These are phyloP conservation scores for Odontophorus gujanensis DNA, from an alignment of 2,113 vertebrate species.

Conservation along the genomic window DNA sequence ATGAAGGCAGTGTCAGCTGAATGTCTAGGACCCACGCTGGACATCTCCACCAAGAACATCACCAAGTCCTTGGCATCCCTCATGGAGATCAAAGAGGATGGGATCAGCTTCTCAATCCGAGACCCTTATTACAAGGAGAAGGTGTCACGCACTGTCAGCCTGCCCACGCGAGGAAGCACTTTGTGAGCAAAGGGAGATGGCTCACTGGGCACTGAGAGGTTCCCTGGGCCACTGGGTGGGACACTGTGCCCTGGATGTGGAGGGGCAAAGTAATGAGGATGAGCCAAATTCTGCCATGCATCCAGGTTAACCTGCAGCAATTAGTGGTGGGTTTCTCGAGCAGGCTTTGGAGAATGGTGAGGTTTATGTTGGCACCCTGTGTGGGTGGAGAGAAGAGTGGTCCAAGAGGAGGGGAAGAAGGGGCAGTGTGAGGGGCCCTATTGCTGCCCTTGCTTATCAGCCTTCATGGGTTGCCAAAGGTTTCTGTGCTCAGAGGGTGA, in stretches of 20 bases:
- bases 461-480: not conserved
- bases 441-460: not conserved
- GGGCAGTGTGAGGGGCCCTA: rapidly evolving
- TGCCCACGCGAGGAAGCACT: slow-evolving; percentile 91
- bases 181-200: slow-evolving; percentile 83
- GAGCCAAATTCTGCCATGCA: not conserved
- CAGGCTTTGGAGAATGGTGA: rapidly evolving
- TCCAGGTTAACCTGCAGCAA: not conserved
- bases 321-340: not conserved
- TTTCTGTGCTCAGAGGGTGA: rapidly evolving
- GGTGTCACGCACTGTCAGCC: slow-evolving; percentile 90
- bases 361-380: not conserved
- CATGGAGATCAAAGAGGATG: slow-evolving; percentile 93
- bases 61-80: slow-evolving; percentile 96
- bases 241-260: not conserved
- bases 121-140: slow-evolving; percentile 87
- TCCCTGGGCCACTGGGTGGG: not conserved
- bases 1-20: slow-evolving; percentile 96
- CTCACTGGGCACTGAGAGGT: not conserved
- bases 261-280: not conserved
- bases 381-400: not conserved
- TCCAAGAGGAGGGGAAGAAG: not conserved
- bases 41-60: slow-evolving; percentile 88
- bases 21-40: slow-evolving; percentile 89
- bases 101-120: slow-evolving; percentile 82